Evolutionary conservation across 2,113 vertebrate species (phyloP).

Genomic region (Poecile atricapillus): DNA sequence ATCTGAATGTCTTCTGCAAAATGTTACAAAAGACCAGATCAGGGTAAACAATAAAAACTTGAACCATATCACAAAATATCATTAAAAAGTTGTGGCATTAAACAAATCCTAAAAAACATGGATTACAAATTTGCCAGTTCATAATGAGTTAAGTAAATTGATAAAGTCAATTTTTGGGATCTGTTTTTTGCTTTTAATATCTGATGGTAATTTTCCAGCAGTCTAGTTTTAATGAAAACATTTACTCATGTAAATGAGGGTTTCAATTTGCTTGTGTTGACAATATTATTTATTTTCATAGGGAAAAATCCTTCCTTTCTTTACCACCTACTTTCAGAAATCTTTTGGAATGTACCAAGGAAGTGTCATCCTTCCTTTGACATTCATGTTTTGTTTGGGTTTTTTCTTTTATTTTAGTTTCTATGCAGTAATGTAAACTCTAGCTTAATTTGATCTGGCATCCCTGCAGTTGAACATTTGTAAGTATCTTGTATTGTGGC

Average conservation of each 20-base stretch:
- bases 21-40: not conserved
- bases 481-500: slow-evolving; percentile 79
- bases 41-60: not conserved
- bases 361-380: slow-evolving; percentile 65
- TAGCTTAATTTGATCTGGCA: slow-evolving; percentile 78
- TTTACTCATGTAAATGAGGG: slow-evolving; percentile 67
- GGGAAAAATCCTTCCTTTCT: slow-evolving; percentile 53
- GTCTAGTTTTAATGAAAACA: slow-evolving; percentile 72
- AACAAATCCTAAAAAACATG: not conserved
- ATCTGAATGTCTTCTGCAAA: not conserved
- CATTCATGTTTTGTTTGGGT: slow-evolving; percentile 67
- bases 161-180: slow-evolving; percentile 39
- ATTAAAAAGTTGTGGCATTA: not conserved
- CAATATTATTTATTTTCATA: slow-evolving; percentile 55
- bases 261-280: slow-evolving; percentile 61
- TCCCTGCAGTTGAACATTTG: slow-evolving; percentile 74
- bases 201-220: slow-evolving; percentile 65
- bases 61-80: not conserved
- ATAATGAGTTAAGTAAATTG: slow-evolving; percentile 52
- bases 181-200: slow-evolving; percentile 55
- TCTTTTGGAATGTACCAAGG: slow-evolving; percentile 44
- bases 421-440: slow-evolving; percentile 75
- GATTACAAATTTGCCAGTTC: not conserved
- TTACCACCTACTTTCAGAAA: slow-evolving; percentile 52
- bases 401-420: slow-evolving; percentile 69